phyloP scores from a whole-genome alignment of 2,113 vertebrate species.

The Gobio gobio region DNA sequence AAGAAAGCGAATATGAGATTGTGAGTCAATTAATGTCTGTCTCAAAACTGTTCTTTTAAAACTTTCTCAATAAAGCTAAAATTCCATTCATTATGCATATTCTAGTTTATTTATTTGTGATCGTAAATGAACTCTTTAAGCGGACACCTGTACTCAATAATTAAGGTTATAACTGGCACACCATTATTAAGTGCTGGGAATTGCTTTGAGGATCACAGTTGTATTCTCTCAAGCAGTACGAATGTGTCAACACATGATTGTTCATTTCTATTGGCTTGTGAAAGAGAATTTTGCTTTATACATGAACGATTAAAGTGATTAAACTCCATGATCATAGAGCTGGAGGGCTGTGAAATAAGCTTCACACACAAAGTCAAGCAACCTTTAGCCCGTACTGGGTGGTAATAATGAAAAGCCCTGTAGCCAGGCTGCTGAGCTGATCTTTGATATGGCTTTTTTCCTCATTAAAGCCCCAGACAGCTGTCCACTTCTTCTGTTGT shows the following conservation, averaged over 20 bases:
- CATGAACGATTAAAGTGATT: neutral
- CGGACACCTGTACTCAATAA: neutral
- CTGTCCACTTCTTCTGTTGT: constrained; percentile 57
- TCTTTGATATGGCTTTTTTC: constrained; percentile 54
- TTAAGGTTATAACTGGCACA: neutral
- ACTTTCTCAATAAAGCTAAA: neutral
- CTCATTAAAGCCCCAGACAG: constrained; percentile 69
- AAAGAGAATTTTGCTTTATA: neutral
- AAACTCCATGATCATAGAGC: neutral
- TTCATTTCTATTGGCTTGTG: neutral
- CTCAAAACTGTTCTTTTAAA: neutral
- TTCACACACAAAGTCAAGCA: neutral
- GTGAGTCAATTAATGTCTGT: neutral
- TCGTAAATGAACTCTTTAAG: neutral
- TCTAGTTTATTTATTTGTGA: neutral
- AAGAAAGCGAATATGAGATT: neutral
- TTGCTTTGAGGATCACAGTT: neutral
- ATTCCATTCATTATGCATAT: neutral
- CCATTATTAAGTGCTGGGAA: neutral
- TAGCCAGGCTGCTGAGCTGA: constrained; percentile 42
- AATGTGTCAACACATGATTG: constrained; percentile 12
- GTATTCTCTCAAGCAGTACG: neutral
- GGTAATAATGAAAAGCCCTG: constrained; percentile 54
- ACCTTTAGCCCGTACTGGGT: constrained; percentile 21
- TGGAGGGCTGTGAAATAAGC: constrained; percentile 3